A percentile compares a stretch with the other conserved stretches of the same genome.
Evolutionary conservation across 2,113 vertebrate genomes (phyloP).

Genomic region (Neotragus pygmaeus): DNA sequence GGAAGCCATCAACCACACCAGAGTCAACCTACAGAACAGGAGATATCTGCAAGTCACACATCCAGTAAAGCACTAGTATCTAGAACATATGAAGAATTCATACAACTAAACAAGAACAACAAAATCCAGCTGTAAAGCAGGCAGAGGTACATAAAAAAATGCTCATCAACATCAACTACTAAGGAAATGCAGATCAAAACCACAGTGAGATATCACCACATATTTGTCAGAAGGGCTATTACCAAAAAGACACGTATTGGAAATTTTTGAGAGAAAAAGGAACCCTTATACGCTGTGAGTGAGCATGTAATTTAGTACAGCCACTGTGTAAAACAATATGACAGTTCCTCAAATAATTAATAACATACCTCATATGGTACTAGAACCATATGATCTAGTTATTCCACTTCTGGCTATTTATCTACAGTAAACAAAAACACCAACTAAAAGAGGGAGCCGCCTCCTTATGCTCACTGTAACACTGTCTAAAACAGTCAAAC

Average conservation of each 20-base stretch:
- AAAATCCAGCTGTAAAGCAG: neutral
- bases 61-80: neutral
- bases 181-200: neutral
- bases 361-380: neutral
- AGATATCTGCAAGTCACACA: neutral
- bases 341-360: neutral
- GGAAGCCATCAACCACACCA: neutral
- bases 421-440: neutral
- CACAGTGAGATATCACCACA: neutral
- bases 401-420: neutral
- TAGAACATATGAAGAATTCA: neutral
- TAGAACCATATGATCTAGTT: neutral
- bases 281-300: accelerated
- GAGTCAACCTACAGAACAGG: neutral
- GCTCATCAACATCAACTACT: neutral
- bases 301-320: neutral
- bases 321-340: neutral
- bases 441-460: neutral
- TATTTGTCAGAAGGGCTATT: neutral
- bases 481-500: neutral
- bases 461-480: too few relatives aligned
- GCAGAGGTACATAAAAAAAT: neutral
- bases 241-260: neutral
- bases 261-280: neutral
- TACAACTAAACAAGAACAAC: neutral